Evolutionary conservation across 2,797 vertebrate genomes (phyloP).

Genomic region (Epinephelus awoara): DNA sequence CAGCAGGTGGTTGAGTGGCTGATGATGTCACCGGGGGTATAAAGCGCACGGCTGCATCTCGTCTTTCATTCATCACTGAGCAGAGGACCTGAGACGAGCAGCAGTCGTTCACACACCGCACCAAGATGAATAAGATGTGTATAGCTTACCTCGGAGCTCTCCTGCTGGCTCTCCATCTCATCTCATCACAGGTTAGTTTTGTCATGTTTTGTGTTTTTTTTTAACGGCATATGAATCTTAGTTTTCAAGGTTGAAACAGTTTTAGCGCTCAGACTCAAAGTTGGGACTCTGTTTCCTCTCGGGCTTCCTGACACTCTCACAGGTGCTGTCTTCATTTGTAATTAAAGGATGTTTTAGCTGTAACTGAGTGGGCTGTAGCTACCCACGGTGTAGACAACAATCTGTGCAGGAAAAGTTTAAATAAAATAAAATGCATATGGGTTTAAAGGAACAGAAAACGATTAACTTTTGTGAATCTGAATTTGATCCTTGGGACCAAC

Average conservation of each 20-base stretch:
- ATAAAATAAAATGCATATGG: too few species aligned
- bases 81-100: rapidly evolving
- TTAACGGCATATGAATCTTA: background rate
- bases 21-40: slow-evolving; percentile 65
- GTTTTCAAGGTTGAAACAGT: background rate
- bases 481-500: too few species aligned
- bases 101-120: rapidly evolving
- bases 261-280: background rate
- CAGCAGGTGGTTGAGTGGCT: slow-evolving; percentile 37
- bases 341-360: too few species aligned
- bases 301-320: background rate
- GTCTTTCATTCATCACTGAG: rapidly evolving
- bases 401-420: too few species aligned
- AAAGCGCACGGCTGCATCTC: background rate
- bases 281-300: background rate
- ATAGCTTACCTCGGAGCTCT: slow-evolving; percentile 56
- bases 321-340: background rate
- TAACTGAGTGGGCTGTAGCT: background rate
- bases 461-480: too few species aligned
- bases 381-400: too few species aligned
- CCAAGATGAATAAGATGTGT: slow-evolving; percentile 63
- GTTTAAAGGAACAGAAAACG: too few species aligned
- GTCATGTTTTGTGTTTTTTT: background rate
- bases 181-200: slow-evolving; percentile 62
- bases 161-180: slow-evolving; percentile 60